A percentile compares a stretch with the other conserved stretches of the same genome.
Evolutionary conservation across 2,113 vertebrate genomes (phyloP).

Genomic region (Xenopus laevis): DNA sequence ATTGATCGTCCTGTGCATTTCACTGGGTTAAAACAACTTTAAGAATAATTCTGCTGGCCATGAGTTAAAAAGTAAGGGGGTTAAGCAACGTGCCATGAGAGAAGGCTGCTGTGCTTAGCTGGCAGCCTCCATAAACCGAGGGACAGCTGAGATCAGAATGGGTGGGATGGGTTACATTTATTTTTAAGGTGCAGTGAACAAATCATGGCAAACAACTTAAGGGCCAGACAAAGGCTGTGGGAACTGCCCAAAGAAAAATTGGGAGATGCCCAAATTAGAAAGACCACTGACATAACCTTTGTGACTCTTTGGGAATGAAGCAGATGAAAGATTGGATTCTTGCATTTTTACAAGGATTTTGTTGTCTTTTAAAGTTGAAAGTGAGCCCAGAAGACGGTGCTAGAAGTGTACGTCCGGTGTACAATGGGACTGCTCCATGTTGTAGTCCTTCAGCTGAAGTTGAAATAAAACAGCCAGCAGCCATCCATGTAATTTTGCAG

Average conservation of each 20-base stretch:
- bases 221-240: constrained; percentile 15
- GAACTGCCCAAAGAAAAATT: constrained; percentile 28
- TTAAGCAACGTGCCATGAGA: not conserved
- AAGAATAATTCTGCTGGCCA: too few species aligned
- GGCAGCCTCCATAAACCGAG: constrained; percentile 2
- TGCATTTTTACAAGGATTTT: too few species aligned
- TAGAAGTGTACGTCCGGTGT: too few species aligned
- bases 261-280: constrained; percentile 20
- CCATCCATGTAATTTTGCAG: too few species aligned
- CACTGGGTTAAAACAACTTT: too few species aligned
- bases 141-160: not conserved
- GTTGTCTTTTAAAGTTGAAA: too few species aligned
- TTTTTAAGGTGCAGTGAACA: not conserved
- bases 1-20: too few species aligned
- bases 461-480: too few species aligned
- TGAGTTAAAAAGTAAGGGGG: not conserved
- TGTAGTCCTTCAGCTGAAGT: too few species aligned
- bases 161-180: not conserved
- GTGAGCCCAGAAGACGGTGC: too few species aligned
- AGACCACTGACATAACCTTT: constrained; percentile 14
- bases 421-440: too few species aligned
- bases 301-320: constrained; percentile 19
- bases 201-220: not conserved
- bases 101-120: constrained; percentile 3
- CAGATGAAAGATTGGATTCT: constrained; percentile 2